These are phyloP conservation scores for Apamea anceps DNA, from an alignment of 2,888 invertebrate species.

Conservation along the genomic window DNA sequence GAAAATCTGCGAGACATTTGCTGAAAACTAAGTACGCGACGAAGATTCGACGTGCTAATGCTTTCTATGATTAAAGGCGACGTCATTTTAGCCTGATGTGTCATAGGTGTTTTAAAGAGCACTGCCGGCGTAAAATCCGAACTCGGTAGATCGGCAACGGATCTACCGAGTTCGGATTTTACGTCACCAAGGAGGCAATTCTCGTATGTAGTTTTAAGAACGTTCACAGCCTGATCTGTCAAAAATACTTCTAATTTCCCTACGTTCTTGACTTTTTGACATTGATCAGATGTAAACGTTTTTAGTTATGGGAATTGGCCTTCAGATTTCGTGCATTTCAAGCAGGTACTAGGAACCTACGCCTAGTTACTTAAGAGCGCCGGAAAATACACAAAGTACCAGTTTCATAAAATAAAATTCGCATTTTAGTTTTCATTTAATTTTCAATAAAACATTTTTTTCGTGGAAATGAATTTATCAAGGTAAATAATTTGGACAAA, in stretches of 20 bases:
- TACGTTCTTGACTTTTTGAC: too few relatives aligned
- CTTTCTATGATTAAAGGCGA: not conserved
- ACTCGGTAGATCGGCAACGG: not conserved
- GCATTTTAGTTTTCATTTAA: not conserved
- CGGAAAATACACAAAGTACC: not conserved
- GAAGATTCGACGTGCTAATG: not conserved
- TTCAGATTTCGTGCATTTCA: not conserved
- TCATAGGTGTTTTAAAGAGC: not conserved
- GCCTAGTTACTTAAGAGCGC: too few relatives aligned
- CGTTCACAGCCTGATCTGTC: too few relatives aligned
- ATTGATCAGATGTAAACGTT: too few relatives aligned
- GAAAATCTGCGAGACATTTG: not conserved
- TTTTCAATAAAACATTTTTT: not conserved
- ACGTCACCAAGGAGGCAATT: not conserved
- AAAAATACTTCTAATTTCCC: too few relatives aligned
- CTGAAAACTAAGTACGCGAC: too few relatives aligned
- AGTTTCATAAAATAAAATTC: not conserved
- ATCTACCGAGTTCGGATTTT: not conserved
- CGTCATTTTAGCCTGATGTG: not conserved
- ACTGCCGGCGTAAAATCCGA: not conserved
- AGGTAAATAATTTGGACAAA: not conserved
- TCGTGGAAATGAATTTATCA: not conserved
- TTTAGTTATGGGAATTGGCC: too few relatives aligned
- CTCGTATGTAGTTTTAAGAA: too few relatives aligned
- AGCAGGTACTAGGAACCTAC: not conserved